phyloP scores from a whole-genome alignment of 2,113 vertebrate genomes.

The Passerina amoena region DNA sequence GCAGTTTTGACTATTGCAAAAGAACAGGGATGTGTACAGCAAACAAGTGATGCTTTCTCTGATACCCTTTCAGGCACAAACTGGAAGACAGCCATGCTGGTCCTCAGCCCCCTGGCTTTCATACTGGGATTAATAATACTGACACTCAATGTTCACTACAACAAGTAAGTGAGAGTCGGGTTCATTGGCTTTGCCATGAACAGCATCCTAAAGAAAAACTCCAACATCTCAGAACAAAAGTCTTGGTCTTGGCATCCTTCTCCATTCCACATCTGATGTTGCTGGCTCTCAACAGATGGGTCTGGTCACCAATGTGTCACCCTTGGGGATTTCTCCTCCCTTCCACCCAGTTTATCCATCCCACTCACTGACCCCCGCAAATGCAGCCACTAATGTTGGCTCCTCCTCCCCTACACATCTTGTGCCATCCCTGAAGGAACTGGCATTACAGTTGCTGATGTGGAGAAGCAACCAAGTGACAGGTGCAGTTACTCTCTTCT shows the following conservation, averaged over 20 bases:
- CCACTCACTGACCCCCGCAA: not conserved
- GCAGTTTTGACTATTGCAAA: fast-evolving
- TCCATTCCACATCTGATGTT: not conserved
- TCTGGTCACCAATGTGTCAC: not conserved
- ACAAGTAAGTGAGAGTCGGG: conserved; percentile 73
- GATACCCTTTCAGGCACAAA: conserved; percentile 71
- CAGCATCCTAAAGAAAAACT: not conserved
- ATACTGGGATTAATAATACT: conserved; percentile 83
- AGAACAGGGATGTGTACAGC: not conserved
- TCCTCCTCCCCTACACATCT: not conserved
- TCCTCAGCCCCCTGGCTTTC: conserved; percentile 84
- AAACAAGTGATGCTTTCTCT: not conserved
- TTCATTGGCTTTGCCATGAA: not conserved
- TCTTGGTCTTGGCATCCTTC: not conserved
- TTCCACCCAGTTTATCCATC: not conserved
- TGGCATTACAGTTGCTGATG: fast-evolving
- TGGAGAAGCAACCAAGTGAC: not conserved
- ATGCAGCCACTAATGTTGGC: not conserved
- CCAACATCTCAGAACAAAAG: not conserved
- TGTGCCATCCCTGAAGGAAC: not conserved
- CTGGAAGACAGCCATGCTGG: conserved; percentile 87
- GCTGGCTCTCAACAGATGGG: not conserved
- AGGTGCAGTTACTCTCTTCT: not conserved
- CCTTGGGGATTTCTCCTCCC: not conserved
- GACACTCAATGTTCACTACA: conserved; percentile 81